Base-by-base conservation (phyloP, 2,888 invertebrate species). In the Watsonalla cultraria region DNA sequence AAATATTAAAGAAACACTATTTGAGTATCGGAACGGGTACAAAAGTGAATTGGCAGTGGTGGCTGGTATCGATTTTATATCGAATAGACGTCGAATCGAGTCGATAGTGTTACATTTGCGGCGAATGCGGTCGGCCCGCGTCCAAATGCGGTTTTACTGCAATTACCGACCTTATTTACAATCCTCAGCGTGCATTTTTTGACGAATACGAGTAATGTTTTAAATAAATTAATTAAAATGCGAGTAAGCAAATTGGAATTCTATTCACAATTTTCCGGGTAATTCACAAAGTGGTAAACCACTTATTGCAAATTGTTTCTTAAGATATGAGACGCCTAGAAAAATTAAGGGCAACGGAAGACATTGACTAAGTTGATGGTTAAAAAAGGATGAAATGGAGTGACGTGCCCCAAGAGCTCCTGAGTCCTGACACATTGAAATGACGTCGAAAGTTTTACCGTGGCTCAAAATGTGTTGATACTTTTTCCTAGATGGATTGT, bases 41-140 rank as follows among this genome's bases (percentile, higher is more conserved):
- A 55, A 52, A 51, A 45, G 33, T 57, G 53, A 51, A 53, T 51
- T 48, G 45, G 50, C 53, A 45, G 47, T 52, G 49, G 52, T 50
- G 51, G 51, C 47, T 4, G 15, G 53, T 71, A 77, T 78, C 72
- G 77, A 80, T 79, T 80, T 73, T 70, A 67, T 73, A 74, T 73
- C 70, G 70, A 68, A 61, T 65, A 68, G 66, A 66, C 69, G 67
- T 68, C 61, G 65, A 66, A 64, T 69, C 64, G 64, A 69, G 56
- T 61, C 51, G 63, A 74, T 77, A 68, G 70, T 63, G 72, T 80
- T 75, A 73, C 80, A 66, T 64, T 71, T 72, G 83, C 60, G 81
- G 80, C 67, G 55, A 56, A 48, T 69, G 80, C 59, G 78, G 81
- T 78, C 56, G 60, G 58, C 57, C 53, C 59, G 67, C 64, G 70